A percentile compares a stretch with the other conserved stretches of the same genome.
Evolutionary conservation across 1,140 invertebrate genomes (phyloP).

Genomic region (Orchesella cincta): DNA sequence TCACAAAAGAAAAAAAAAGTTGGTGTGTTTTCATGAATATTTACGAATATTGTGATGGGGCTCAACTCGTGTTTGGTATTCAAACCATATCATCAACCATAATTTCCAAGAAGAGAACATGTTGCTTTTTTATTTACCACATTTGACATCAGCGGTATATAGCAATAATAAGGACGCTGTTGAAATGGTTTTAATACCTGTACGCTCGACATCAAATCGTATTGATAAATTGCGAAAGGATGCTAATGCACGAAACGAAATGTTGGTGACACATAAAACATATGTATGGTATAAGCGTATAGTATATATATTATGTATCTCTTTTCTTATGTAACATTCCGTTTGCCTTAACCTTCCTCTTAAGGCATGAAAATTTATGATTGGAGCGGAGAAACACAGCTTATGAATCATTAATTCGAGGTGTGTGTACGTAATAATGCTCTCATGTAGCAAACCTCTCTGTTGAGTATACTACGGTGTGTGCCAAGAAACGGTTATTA

Average conservation of each 20-base stretch:
- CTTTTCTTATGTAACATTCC: neutral
- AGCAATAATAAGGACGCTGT: neutral
- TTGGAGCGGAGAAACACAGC: neutral
- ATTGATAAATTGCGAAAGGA: neutral
- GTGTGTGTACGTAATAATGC: neutral
- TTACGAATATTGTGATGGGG: too few species aligned
- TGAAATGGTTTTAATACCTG: neutral
- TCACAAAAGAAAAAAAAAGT: too few species aligned
- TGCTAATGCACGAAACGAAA: neutral
- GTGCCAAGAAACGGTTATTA: neutral
- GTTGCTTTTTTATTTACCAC: too few species aligned
- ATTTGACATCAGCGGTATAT: too few species aligned
- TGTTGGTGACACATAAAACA: neutral
- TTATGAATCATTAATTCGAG: neutral
- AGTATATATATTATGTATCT: too few species aligned
- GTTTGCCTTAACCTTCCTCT: slow-evolving; percentile 2
- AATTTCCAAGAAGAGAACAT: too few species aligned
- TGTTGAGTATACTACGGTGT: neutral
- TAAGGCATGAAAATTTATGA: neutral
- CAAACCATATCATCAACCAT: too few species aligned
- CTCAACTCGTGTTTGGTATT: too few species aligned
- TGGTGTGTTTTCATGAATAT: too few species aligned
- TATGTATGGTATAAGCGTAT: too few species aligned
- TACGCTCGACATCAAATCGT: neutral
- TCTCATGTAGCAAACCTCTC: neutral